Base-by-base conservation (phyloP, 2,888 invertebrate species). In the Sturmia bella region DNA sequence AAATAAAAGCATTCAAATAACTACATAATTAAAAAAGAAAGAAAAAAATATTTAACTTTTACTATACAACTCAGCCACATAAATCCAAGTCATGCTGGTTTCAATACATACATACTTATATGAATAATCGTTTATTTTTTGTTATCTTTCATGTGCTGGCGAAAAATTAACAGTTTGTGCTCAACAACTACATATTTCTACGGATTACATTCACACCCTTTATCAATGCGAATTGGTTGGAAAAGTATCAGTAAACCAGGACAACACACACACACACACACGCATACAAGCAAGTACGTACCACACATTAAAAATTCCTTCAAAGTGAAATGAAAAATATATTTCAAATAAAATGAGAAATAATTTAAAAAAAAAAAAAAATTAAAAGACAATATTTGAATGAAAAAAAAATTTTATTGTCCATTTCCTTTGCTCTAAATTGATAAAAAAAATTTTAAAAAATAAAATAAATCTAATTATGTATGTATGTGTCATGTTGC, bases 401-500 rank as follows among this genome's bases (percentile, higher is more conserved):
- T 64, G 13, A 21, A 63, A 54, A 73, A 5, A 56, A 15, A 37
- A n/a, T 63, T n/a, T n/a, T n/a, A n/a, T 72, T 72, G 66, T n/a
- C n/a, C n/a, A 43, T 61, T 83, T 75, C 61, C 79, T 75, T 83
- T 83, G 79, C 80, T 68, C 56, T 76, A 48, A 66, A 73, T 57
- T 75, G 56, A 66, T 76, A 75, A 56, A 48, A 70, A 63, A 74
- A 78, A 64, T 70, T 76, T 72, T 50, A 48, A 70, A 63, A 74
- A 78, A 64, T 70, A 74, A 64, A 73, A 24, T 57, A 54, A 59
- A 37, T 27, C 54, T 75, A 68, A 45, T 72, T 75, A 76, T 83
- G 68, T 83, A 80, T 80, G 75, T 80, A 76, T 80, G n/a, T n/a
- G n/a, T 80, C 61, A 68, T 83, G 80, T 82, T 82, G 78, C 82